A percentile compares a stretch with the other conserved stretches of the same genome.
Evolutionary conservation across 2,797 vertebrate species (phyloP).

Genomic region (Brachymystax lenok): DNA sequence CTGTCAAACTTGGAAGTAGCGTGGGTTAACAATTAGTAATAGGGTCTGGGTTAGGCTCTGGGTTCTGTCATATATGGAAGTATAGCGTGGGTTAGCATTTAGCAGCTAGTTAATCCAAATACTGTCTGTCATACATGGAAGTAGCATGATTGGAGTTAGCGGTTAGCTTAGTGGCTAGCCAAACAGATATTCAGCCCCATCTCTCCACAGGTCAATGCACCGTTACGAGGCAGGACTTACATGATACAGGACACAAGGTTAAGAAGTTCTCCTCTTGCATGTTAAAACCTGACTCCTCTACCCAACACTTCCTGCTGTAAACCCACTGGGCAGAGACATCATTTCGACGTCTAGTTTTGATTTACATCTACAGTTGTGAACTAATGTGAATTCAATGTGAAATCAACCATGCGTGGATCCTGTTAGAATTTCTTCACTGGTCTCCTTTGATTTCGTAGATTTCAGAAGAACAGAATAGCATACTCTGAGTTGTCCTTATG

Average conservation of each 20-base stretch:
- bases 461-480: too few relatives aligned
- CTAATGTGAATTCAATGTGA: too few relatives aligned
- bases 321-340: slow-evolving; percentile 15
- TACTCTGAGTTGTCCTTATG: too few relatives aligned
- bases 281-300: slow-evolving; percentile 58
- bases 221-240: slow-evolving; percentile 29
- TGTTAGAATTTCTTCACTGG: not conserved
- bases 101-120: slow-evolving; percentile 3
- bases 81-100: slow-evolving; percentile 9
- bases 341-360: too few relatives aligned
- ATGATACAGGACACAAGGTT: slow-evolving; percentile 52
- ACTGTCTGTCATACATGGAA: slow-evolving; percentile 25
- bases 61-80: slow-evolving; percentile 27
- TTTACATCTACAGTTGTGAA: too few relatives aligned
- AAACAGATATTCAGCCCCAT: slow-evolving; percentile 51
- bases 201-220: slow-evolving; percentile 51
- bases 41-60: not conserved
- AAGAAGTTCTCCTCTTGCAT: slow-evolving; percentile 59
- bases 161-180: slow-evolving; percentile 42
- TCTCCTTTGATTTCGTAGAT: not conserved
- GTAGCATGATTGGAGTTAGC: slow-evolving; percentile 16
- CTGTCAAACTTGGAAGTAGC: slow-evolving; percentile 24
- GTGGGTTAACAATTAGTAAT: slow-evolving; percentile 11
- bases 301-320: slow-evolving; percentile 43
- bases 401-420: not conserved